Percentiles rank a stretch among this genome's conserved stretches.
phyloP scores from a whole-genome alignment of 2,888 invertebrate species.

The Athalia cordata region DNA sequence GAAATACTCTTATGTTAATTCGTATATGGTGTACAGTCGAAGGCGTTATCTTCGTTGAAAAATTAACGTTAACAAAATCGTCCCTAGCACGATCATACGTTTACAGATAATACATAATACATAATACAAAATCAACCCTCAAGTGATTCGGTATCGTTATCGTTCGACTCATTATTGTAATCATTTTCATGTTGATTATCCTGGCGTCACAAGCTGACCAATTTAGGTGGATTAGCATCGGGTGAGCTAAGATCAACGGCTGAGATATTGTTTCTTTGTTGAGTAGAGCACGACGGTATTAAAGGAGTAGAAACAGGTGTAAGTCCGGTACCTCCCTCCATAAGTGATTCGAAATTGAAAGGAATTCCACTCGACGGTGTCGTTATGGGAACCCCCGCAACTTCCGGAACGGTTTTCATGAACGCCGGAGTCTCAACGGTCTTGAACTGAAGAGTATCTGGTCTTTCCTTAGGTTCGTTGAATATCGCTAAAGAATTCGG shows the following conservation, averaged over 20 bases:
- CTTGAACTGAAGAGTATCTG: constrained; percentile 65
- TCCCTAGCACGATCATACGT: no score
- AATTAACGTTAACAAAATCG: no score
- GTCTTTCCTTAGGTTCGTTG: constrained; percentile 66
- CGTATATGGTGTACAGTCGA: no score
- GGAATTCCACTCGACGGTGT: constrained; percentile 92
- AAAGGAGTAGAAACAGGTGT: constrained; percentile 88
- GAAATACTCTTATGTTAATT: no score
- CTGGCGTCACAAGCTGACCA: constrained; percentile 87
- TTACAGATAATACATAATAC: not conserved
- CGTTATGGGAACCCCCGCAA: constrained; percentile 88
- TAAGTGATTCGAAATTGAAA: constrained; percentile 93
- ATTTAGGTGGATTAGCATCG: constrained; percentile 84
- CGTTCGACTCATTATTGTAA: constrained; percentile 56
- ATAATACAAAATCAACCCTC: constrained; percentile 31
- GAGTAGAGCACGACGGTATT: constrained; percentile 84
- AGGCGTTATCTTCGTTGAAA: no score
- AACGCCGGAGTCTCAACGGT: constrained; percentile 68
- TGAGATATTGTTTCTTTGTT: constrained; percentile 82
- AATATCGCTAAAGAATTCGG: constrained; percentile 72
- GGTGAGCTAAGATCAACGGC: constrained; percentile 82
- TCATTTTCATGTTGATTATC: constrained; percentile 53
- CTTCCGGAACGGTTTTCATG: constrained; percentile 77
- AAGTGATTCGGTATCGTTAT: constrained; percentile 62
- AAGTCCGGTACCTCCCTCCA: constrained; percentile 94